Conservation (phyloP, 64 coral and sea anemone genomes). For the Hydrozoanthus tunicans region DNA sequence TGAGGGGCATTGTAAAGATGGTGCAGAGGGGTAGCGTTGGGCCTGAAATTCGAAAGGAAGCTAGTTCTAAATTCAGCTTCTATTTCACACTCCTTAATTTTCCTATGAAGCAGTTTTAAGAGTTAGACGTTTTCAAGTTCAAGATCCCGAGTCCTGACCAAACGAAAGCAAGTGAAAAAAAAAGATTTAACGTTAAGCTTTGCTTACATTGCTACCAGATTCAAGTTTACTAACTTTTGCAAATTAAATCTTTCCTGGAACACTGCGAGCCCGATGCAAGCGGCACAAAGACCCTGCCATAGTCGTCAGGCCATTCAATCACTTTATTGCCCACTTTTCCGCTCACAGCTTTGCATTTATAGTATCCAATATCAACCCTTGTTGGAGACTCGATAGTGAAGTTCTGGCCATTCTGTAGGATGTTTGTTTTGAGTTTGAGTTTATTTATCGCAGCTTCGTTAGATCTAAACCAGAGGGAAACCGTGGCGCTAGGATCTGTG, state of each 20-base stretch:
- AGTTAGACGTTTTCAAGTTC: no score
- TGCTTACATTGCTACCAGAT: no score
- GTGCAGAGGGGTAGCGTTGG: no score
- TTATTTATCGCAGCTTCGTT: neutral
- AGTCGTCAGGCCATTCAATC: constrained; percentile 5
- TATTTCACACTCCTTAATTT: no score
- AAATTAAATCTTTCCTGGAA: neutral
- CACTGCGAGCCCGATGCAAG: neutral
- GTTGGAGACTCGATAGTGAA: constrained; percentile 15
- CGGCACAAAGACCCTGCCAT: neutral
- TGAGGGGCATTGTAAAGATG: no score
- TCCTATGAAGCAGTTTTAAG: no score
- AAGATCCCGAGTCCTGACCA: no score
- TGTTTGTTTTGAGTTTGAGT: neutral
- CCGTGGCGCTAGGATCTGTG: neutral
- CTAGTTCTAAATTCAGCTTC: no score
- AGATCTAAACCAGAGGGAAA: constrained; percentile 1
- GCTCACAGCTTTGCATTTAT: neutral
- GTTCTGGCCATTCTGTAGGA: neutral
- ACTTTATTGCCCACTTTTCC: neutral
- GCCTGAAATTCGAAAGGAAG: no score
- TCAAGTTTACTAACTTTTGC: neutral
- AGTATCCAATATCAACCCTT: neutral
- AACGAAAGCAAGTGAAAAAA: no score
- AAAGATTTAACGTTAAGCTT: no score